phyloP scores from a whole-genome alignment of 2,888 invertebrate species.

The Troides aeacus region DNA sequence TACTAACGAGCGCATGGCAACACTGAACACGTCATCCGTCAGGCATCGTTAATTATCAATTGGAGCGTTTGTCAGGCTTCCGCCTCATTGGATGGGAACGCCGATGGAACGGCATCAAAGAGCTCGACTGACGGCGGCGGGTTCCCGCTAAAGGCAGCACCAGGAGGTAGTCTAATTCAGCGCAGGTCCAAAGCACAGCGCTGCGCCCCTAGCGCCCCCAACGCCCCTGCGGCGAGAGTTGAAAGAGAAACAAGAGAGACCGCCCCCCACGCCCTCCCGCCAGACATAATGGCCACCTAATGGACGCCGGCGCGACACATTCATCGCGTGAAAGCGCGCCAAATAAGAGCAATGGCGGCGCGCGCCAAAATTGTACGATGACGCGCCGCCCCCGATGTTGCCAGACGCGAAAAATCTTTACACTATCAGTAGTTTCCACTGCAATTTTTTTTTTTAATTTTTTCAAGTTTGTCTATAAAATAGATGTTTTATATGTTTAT shows the following conservation, averaged over 20 bases:
- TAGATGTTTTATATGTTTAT: no score
- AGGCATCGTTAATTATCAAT: no score
- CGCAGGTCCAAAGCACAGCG: constrained; percentile 23
- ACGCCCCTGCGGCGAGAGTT: constrained; percentile 32
- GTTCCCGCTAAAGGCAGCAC: neutral
- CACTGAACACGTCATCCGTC: no score
- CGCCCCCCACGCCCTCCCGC: constrained; percentile 33
- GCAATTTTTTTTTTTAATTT: no score
- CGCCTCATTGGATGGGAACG: no score
- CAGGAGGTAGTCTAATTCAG: constrained; percentile 25
- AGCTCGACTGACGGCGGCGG: no score
- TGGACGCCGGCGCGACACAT: constrained; percentile 63
- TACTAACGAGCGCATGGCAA: no score
- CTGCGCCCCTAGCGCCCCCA: constrained; percentile 14
- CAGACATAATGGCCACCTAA: constrained; percentile 73
- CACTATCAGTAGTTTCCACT: no score
- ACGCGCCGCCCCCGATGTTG: constrained; percentile 32
- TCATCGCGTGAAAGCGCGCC: constrained; percentile 53
- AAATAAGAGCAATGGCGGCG: constrained; percentile 49
- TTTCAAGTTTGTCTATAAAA: no score
- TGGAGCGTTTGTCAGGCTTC: no score
- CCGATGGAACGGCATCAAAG: no score
- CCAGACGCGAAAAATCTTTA: constrained; percentile 18
- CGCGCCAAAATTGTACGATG: constrained; percentile 42
- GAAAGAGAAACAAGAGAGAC: constrained; percentile 37